phyloP scores from a whole-genome alignment of 1,140 invertebrate genomes.

The Ephestia elutella region DNA sequence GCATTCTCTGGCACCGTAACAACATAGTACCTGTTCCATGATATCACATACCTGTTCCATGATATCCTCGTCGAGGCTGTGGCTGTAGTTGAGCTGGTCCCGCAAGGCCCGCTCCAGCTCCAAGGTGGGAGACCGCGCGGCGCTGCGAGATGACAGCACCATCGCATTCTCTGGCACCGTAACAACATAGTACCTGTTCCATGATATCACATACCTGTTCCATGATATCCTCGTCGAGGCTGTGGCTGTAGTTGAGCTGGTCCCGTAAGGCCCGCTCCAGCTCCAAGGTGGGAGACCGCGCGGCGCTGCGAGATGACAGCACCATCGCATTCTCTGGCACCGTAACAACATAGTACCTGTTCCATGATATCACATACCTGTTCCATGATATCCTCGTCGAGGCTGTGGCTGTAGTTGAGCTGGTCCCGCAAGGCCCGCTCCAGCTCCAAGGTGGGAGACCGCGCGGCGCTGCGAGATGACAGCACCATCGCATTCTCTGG shows the following conservation, averaged over 20 bases:
- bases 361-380: too few relatives aligned
- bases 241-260: conserved; percentile 58
- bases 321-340: too few relatives aligned
- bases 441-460: conserved; percentile 61
- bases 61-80: conserved; percentile 53
- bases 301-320: conserved; percentile 6
- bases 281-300: conserved; percentile 58
- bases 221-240: conserved; percentile 56
- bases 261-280: conserved; percentile 54
- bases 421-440: conserved; percentile 55
- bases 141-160: conserved; percentile 5
- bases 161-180: too few relatives aligned
- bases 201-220: too few relatives aligned
- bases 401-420: conserved; percentile 54
- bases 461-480: conserved; percentile 11
- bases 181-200: too few relatives aligned
- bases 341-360: too few relatives aligned
- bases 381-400: conserved; percentile 60
- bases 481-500: conserved; percentile 13
- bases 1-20: too few relatives aligned
- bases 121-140: conserved; percentile 51
- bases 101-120: conserved; percentile 58
- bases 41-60: conserved; percentile 64
- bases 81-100: conserved; percentile 58
- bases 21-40: too few relatives aligned